Conservation (phyloP, 2,113 vertebrate species). For the Alosa alosa region DNA sequence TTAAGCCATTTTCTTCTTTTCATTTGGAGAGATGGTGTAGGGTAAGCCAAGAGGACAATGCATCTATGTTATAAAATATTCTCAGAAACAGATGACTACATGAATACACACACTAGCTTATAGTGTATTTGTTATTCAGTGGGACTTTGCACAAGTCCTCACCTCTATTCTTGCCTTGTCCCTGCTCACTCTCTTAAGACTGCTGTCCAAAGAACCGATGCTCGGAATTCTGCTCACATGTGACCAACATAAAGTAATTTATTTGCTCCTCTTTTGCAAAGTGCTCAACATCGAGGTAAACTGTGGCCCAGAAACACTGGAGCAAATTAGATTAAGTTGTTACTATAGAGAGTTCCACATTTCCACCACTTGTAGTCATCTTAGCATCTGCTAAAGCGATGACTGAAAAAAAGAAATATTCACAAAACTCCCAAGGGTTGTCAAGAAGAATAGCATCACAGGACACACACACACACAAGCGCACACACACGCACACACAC, state of each 20-base stretch:
- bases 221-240: slow-evolving; percentile 17
- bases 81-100: not conserved
- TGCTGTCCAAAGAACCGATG: not conserved
- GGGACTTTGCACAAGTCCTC: slow-evolving; percentile 4
- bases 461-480: not conserved
- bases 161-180: not conserved
- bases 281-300: slow-evolving; percentile 34
- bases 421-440: not conserved
- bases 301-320: slow-evolving; percentile 21
- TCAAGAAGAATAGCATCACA: not conserved
- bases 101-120: not conserved
- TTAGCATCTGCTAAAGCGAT: not conserved
- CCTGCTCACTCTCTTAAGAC: not conserved
- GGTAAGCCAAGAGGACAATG: not conserved
- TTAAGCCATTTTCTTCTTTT: not conserved
- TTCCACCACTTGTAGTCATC: not conserved
- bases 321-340: not conserved
- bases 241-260: slow-evolving; percentile 55
- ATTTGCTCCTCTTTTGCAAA: slow-evolving; percentile 45
- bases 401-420: not conserved
- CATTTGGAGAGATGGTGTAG: not conserved
- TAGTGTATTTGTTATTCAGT: not conserved
- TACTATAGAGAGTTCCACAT: not conserved
- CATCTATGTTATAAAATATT: not conserved
- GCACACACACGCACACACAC: slow-evolving; percentile 32